Base-by-base conservation (phyloP, 2,113 vertebrate genomes). In the Piprites chloris region DNA sequence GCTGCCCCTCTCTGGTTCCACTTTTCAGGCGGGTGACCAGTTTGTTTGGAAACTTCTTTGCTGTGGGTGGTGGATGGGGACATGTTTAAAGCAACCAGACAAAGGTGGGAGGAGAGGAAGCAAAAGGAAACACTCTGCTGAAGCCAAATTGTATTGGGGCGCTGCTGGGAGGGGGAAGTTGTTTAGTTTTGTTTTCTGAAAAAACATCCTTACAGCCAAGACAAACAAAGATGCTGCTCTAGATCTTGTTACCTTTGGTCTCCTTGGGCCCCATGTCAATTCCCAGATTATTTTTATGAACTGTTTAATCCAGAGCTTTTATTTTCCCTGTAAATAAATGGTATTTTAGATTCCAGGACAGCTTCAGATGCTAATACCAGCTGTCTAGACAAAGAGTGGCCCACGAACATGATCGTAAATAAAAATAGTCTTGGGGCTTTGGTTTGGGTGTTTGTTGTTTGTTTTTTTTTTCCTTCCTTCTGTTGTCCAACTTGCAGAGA, bases 311-410 rank as follows among this genome's bases (percentile, higher is more conserved):
- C 93, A 90, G 74, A 74, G 65, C 53, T 63, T 95, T 91, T 96
- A 87, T 94, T 95, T 93, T 78, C 68, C 92, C 93, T 90, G 94
- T 91, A 96, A 97, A 83, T 96, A 96, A 97, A 93, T 77, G 84
- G 67, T 74, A 72, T 95, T 96, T 92, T 33, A 42, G 93, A 90
- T 97, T 97, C 96, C 97, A 96, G 96, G 92, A 93, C 91, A 89
- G 93, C 89, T 96, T 96, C 91, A 87, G 92, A 94, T 92, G 94
- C 94, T 97, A 94, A 97, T 93, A 93, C 94, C 97, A 94, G 96
- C 97, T 96, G 98, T 98, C 97, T 97, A 98, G 98, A 98, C 98
- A 69, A 96, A 97, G 97, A 97, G 95, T 89, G 49, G 92, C 94
- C 95, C 87, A 73, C 76, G 85, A 92, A 96, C 95, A 75, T 35